phyloP scores from a whole-genome alignment of 2,888 invertebrate genomes.

The Cryptocephalus primarius region DNA sequence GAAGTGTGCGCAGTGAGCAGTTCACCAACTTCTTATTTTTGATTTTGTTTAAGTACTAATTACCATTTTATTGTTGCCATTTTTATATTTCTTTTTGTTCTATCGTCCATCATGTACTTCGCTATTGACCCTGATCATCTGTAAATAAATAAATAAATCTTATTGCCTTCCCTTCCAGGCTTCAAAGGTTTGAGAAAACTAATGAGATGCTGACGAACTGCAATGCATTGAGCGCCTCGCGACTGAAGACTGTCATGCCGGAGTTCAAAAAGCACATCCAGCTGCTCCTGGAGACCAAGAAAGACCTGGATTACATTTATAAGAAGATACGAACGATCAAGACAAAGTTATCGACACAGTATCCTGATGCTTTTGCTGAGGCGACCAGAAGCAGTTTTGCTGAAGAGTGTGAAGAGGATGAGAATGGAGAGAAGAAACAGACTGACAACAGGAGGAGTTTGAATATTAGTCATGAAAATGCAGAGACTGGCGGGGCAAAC shows the following conservation, averaged over 20 bases:
- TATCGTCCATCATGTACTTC: not conserved
- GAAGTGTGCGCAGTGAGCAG: no score
- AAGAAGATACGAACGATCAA: slow-evolving; percentile 80
- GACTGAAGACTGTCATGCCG: slow-evolving; percentile 72
- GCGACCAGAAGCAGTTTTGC: slow-evolving; percentile 38
- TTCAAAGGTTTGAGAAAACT: slow-evolving; percentile 95
- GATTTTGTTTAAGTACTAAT: no score
- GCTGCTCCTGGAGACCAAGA: slow-evolving; percentile 80
- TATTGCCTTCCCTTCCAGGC: slow-evolving; percentile 44
- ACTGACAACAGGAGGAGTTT: slow-evolving; percentile 20
- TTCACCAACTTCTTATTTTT: no score
- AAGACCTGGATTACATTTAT: slow-evolving; percentile 89
- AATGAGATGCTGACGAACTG: slow-evolving; percentile 98
- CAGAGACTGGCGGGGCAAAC: slow-evolving; percentile 12
- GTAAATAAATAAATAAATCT: not conserved
- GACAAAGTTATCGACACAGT: slow-evolving; percentile 59
- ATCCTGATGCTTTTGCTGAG: slow-evolving; percentile 55
- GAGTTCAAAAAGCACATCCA: slow-evolving; percentile 89
- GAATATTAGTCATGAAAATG: slow-evolving; percentile 16
- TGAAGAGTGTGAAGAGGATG: slow-evolving; percentile 33
- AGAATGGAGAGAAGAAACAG: slow-evolving; percentile 11
- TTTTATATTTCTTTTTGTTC: not conserved
- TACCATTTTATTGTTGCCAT: no score
- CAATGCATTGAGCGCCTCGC: slow-evolving; percentile 81
- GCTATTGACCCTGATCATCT: not conserved